Percentiles rank a stretch among this genome's conserved stretches.
phyloP scores from a whole-genome alignment of 2,888 invertebrate genomes.

The Rotaria magnacalcarata region DNA sequence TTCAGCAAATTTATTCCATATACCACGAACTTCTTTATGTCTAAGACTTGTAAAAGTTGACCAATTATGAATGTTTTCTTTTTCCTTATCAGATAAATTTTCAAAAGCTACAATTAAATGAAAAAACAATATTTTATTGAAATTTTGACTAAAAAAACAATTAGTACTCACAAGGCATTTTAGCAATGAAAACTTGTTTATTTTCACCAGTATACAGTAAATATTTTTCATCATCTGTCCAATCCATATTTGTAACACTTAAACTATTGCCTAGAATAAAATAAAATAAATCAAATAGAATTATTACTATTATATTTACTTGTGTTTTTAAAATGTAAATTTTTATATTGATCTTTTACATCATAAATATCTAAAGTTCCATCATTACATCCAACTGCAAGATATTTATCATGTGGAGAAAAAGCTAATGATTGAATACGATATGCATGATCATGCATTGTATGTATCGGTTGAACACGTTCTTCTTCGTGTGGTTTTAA shows the following conservation, averaged over 20 bases:
- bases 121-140: neutral
- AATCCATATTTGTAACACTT: conserved; percentile 61
- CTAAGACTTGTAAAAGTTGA: conserved; percentile 57
- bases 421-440: conserved; percentile 48
- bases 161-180: conserved; percentile 54
- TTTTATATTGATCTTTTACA: conserved; percentile 13
- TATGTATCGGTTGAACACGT: neutral
- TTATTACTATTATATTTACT: neutral
- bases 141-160: neutral
- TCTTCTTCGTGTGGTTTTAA: neutral
- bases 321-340: neutral
- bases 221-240: conserved; percentile 59
- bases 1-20: conserved; percentile 60
- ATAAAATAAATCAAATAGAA: neutral
- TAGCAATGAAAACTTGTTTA: conserved; percentile 57
- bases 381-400: conserved; percentile 61
- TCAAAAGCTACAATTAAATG: conserved; percentile 53
- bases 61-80: conserved; percentile 53
- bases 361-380: conserved; percentile 18
- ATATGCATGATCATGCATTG: neutral
- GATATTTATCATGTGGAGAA: conserved; percentile 58
- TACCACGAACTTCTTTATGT: conserved; percentile 58
- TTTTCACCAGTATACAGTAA: conserved; percentile 60
- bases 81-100: conserved; percentile 54
- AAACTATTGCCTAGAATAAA: conserved; percentile 50